Conservation (phyloP, 2,797 vertebrate genomes). For the Gadopsis marmoratus region DNA sequence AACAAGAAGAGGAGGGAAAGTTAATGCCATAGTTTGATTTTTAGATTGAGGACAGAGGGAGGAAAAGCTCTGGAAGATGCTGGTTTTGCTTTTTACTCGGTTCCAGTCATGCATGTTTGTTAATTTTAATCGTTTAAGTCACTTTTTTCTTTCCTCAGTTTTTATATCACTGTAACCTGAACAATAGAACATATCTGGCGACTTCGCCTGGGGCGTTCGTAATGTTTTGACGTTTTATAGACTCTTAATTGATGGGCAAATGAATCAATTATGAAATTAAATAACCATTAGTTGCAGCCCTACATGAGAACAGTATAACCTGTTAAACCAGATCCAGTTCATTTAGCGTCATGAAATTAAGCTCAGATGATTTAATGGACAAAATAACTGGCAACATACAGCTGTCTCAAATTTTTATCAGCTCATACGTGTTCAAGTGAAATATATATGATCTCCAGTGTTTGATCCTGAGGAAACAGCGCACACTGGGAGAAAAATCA, state of each 20-base stretch:
- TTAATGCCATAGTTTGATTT: constrained; percentile 27
- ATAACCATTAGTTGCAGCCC: background rate
- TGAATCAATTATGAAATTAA: background rate
- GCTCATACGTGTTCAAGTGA: background rate
- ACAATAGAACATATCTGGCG: background rate
- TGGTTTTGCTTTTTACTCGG: background rate
- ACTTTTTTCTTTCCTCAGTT: background rate
- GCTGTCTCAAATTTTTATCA: constrained; percentile 18
- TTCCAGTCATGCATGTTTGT: background rate
- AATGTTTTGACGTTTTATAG: background rate
- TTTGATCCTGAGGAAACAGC: constrained; percentile 5
- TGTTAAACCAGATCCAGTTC: constrained; percentile 5
- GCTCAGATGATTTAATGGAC: constrained; percentile 30
- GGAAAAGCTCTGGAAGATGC: background rate
- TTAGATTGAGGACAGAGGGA: constrained; percentile 19
- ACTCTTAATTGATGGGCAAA: background rate
- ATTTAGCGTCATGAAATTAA: constrained; percentile 34
- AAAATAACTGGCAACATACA: background rate
- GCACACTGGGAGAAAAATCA: constrained; percentile 1
- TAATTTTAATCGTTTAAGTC: background rate
- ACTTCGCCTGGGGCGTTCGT: background rate
- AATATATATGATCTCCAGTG: constrained; percentile 36
- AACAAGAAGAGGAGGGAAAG: constrained; percentile 45
- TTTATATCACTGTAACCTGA: background rate
- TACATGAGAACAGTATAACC: background rate